Base-by-base conservation (phyloP, 1,140 invertebrate species). In the Drosophila sulfurigaster region DNA sequence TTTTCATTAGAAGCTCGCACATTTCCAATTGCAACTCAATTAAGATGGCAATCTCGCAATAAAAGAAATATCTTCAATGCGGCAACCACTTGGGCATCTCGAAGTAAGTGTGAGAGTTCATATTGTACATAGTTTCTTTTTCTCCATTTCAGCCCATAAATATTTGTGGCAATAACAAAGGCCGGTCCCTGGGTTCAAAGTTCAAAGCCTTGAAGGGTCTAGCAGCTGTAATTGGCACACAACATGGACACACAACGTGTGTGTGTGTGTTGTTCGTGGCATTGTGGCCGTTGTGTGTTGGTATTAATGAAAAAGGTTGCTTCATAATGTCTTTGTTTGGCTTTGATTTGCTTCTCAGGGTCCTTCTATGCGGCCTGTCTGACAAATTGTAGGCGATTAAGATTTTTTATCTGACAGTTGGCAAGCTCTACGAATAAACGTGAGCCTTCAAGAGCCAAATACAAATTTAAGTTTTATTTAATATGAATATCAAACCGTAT, bases 301-400 rank as follows among this genome's bases (percentile, higher is more conserved):
- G 70, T 49, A 45, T 65, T 78, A 62, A 82, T 62, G 59, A 32
- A 88, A 87, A 88, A 88, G 82, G 82, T 87, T 81, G 75, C 57
- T 49, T 15, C 65, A 59, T 60, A 71, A 78, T 62, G 43, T 51
- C 54, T 49, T 54, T 75, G 81, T 71, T 60, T 79, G 62, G 76
- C 43, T 73, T 77, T 59, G 20, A 66, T 66, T 79, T 46, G 28
- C 35, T 7, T 66, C 51, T 43, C 35, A 16, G 38, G 32, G 11
- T 28, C 1, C 57, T 45, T 15, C 30, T 20, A 5, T 45, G 35
- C 63, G 65, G 65, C 28, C 49, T 66, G 56, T 15, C 70, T 78
- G 78, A 89, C 83, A 88, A 88, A 88, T 88, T 88, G 83, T 70
- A 51, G 48, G 25, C 83, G 80, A 88, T 88, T 88, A 81, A 81